phyloP scores from a whole-genome alignment of 92 coral and sea anemone species.

The Epizoanthus rinbou region DNA sequence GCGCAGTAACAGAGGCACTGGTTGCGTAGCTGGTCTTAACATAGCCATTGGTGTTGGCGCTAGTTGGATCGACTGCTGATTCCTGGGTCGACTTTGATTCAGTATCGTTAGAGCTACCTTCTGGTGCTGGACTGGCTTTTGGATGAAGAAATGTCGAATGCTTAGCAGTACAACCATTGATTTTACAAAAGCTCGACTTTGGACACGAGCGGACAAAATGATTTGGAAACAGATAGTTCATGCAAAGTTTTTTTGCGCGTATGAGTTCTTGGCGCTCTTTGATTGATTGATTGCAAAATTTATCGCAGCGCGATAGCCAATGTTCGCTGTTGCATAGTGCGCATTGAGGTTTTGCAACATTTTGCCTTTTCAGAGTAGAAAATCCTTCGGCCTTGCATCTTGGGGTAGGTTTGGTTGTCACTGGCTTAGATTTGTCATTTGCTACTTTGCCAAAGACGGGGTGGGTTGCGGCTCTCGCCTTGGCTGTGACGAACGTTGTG shows the following conservation, averaged over 20 bases:
- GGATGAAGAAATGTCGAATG: slow-evolving; percentile 66
- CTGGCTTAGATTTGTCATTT: slow-evolving; percentile 2
- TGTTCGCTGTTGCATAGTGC: slow-evolving; percentile 5
- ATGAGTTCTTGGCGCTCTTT: slow-evolving; percentile 12
- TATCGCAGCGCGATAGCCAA: slow-evolving; percentile 45
- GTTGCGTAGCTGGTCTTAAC: slow-evolving; percentile 8
- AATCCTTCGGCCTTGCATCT: slow-evolving; percentile 1
- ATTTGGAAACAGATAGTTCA: slow-evolving; percentile 17
- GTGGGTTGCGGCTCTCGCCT: slow-evolving; percentile 42
- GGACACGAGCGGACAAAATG: slow-evolving; percentile 43
- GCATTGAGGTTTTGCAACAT: not conserved
- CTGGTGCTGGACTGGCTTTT: slow-evolving; percentile 9
- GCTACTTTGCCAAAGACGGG: slow-evolving; percentile 24
- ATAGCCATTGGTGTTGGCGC: slow-evolving; percentile 41
- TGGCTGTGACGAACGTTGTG: slow-evolving; percentile 1
- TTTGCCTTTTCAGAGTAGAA: not conserved
- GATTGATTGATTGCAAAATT: slow-evolving; percentile 29
- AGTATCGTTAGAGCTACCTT: not conserved
- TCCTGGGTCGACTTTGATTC: slow-evolving; percentile 11
- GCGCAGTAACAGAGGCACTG: slow-evolving; percentile 38
- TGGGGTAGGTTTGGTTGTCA: slow-evolving; percentile 9
- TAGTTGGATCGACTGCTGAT: slow-evolving; percentile 21
- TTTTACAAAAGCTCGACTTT: slow-evolving; percentile 20
- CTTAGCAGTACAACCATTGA: slow-evolving; percentile 39
- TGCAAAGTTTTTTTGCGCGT: slow-evolving; percentile 10